phyloP scores from a whole-genome alignment of 2,797 vertebrate species.

The Epinephelus malabaricus region DNA sequence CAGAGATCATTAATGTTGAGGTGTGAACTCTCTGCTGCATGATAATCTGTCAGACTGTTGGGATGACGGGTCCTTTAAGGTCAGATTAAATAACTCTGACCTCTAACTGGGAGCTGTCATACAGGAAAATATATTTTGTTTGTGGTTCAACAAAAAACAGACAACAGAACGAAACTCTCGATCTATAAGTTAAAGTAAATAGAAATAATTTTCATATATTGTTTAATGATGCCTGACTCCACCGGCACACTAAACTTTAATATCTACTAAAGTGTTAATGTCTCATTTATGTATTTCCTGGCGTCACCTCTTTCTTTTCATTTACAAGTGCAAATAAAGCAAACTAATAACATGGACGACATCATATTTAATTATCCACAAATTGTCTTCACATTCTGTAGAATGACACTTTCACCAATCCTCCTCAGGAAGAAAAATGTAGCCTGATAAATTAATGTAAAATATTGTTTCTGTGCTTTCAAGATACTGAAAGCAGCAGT shows the following conservation, averaged over 20 bases:
- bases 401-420: not conserved
- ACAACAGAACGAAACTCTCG: not conserved
- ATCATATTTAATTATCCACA: not conserved
- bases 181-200: not conserved
- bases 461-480: slow-evolving; percentile 25
- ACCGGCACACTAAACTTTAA: too few species aligned
- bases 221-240: not conserved
- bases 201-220: too few species aligned
- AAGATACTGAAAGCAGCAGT: slow-evolving; percentile 31
- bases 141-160: slow-evolving; percentile 3
- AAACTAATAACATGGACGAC: not conserved
- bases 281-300: not conserved
- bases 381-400: not conserved
- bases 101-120: not conserved
- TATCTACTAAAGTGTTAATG: not conserved
- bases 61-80: too few species aligned
- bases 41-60: too few species aligned
- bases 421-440: not conserved
- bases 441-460: not conserved
- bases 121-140: too few species aligned
- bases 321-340: not conserved
- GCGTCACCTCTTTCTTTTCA: not conserved
- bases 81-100: too few species aligned
- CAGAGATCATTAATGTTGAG: too few species aligned
- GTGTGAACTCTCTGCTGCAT: too few species aligned